Evolutionary conservation across 2,888 invertebrate genomes (phyloP).

Genomic region (Ophion slaviceki): DNA sequence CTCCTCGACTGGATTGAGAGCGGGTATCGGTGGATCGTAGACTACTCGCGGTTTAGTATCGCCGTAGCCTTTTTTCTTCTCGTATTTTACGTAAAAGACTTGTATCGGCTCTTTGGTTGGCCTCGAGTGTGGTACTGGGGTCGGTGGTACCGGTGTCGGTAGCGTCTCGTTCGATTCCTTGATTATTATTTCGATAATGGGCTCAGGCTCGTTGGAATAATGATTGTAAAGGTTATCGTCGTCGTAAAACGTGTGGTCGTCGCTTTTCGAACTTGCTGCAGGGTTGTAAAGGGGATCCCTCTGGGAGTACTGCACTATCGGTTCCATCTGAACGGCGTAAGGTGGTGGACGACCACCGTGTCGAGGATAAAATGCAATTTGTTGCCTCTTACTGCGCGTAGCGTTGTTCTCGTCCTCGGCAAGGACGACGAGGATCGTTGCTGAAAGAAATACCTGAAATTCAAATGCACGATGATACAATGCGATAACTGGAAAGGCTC

Average conservation of each 20-base stretch:
- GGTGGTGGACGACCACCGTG: constrained; percentile 85
- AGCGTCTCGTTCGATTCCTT: constrained; percentile 94
- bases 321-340: constrained; percentile 92
- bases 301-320: constrained; percentile 91
- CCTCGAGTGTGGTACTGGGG: constrained; percentile 82
- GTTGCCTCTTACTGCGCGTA: constrained; percentile 78
- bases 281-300: constrained; percentile 91
- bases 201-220: constrained; percentile 89
- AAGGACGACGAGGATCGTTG: constrained; percentile 67
- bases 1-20: constrained; percentile 89
- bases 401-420: constrained; percentile 76
- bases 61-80: constrained; percentile 90
- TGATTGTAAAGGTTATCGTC: constrained; percentile 73
- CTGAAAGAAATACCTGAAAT: constrained; percentile 72
- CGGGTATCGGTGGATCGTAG: constrained; percentile 92
- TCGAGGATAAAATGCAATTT: constrained; percentile 75
- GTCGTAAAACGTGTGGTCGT: constrained; percentile 76
- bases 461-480: not conserved
- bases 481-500: not conserved
- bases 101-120: constrained; percentile 93
- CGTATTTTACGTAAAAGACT: constrained; percentile 96
- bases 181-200: constrained; percentile 96
- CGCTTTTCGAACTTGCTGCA: constrained; percentile 84
- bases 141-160: constrained; percentile 86
- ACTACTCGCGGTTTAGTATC: constrained; percentile 89